Conservation (phyloP, 2,888 invertebrate genomes). For the Agrilus biguttatus region DNA sequence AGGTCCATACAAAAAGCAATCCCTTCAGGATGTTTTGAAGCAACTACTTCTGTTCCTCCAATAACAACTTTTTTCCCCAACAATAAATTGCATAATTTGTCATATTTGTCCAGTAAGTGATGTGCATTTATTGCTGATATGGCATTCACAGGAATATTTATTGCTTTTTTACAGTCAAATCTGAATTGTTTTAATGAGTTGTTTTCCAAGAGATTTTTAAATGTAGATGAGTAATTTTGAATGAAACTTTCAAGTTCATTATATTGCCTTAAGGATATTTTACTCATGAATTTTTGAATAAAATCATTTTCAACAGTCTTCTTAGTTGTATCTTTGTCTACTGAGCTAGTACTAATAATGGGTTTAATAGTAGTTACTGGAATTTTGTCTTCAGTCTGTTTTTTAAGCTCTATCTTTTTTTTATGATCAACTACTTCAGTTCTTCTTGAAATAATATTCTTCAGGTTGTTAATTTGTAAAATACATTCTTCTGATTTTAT, state of each 20-base stretch:
- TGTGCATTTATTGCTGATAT: constrained; percentile 61
- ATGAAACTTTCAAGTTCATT: constrained; percentile 41
- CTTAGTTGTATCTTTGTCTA: neutral
- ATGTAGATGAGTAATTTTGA: constrained; percentile 41
- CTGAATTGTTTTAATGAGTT: constrained; percentile 56
- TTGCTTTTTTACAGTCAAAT: constrained; percentile 73
- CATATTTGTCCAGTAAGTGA: constrained; percentile 60
- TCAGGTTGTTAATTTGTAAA: constrained; percentile 33
- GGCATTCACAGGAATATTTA: constrained; percentile 78
- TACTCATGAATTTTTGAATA: constrained; percentile 33
- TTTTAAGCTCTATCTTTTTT: neutral
- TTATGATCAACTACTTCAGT: neutral
- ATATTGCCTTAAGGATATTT: constrained; percentile 39
- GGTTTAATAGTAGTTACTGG: neutral
- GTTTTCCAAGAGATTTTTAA: constrained; percentile 42
- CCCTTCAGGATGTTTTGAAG: constrained; percentile 61
- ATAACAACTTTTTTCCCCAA: constrained; percentile 53
- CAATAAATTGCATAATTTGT: constrained; percentile 55
- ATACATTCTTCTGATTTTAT: constrained; percentile 38
- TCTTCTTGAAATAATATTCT: constrained; percentile 29
- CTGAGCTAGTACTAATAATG: neutral
- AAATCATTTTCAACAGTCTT: constrained; percentile 14
- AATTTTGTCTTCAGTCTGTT: neutral
- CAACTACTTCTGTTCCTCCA: constrained; percentile 43
- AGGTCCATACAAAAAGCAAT: constrained; percentile 48